Evolutionary conservation across 2,113 vertebrate species (phyloP).

Genomic region (Mohoua ochrocephala): DNA sequence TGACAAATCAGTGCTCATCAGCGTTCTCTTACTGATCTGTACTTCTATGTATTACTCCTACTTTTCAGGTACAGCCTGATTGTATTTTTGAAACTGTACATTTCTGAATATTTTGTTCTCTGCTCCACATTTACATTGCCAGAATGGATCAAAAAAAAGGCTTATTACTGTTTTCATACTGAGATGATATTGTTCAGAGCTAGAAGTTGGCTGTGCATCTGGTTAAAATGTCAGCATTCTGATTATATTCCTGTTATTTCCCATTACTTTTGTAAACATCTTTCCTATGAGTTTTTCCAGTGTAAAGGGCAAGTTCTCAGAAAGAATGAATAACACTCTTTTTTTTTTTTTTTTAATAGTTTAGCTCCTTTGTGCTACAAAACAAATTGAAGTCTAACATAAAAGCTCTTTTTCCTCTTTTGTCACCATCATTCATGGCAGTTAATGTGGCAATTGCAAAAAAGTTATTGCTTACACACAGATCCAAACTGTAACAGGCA

Average conservation of each 20-base stretch:
- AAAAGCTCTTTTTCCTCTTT: background rate
- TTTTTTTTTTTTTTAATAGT: background rate
- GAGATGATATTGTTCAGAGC: background rate
- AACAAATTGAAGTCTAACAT: background rate
- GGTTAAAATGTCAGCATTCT: constrained; percentile 10
- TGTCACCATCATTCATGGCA: background rate
- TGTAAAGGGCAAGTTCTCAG: background rate
- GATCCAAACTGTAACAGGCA: background rate
- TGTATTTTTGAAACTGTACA: background rate
- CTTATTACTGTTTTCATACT: background rate
- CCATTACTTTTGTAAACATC: background rate
- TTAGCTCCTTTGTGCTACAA: background rate
- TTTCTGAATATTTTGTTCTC: background rate
- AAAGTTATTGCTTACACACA: background rate
- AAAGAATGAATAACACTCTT: background rate
- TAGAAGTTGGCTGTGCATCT: background rate
- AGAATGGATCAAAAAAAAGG: background rate
- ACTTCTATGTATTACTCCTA: background rate
- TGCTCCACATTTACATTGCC: background rate
- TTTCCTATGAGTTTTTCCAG: background rate
- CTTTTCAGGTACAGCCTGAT: background rate
- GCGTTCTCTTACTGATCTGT: background rate
- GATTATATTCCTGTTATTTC: constrained; percentile 5
- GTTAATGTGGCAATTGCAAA: background rate
- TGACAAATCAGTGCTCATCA: background rate